These are phyloP conservation scores for Leptopterna dolabrata DNA, from an alignment of 2,888 invertebrate genomes.

Conservation along the genomic window DNA sequence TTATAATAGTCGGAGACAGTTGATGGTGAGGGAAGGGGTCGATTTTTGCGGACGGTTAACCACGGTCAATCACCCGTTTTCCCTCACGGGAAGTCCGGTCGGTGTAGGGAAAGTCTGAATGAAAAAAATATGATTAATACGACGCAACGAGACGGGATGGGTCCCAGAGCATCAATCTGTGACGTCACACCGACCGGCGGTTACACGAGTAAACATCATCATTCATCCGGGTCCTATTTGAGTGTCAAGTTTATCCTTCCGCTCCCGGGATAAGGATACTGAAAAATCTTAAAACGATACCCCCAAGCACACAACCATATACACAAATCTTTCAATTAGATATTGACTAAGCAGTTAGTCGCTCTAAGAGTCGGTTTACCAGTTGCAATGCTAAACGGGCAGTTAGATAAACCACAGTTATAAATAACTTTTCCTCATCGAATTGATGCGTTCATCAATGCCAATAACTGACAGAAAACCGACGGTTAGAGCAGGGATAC, in stretches of 20 bases:
- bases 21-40: not conserved
- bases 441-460: too few relatives aligned
- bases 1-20: not conserved
- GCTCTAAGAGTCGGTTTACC: too few relatives aligned
- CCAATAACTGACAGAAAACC: too few relatives aligned
- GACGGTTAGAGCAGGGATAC: too few relatives aligned
- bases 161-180: conserved; percentile 30
- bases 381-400: too few relatives aligned
- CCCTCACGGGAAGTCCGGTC: not conserved
- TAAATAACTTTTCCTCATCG: too few relatives aligned
- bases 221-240: conserved; percentile 35
- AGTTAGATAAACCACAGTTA: too few relatives aligned
- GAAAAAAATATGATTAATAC: conserved; percentile 42
- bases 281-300: not conserved
- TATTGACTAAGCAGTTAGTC: not conserved
- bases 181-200: conserved; percentile 22
- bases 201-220: conserved; percentile 39
- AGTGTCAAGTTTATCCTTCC: conserved; percentile 24
- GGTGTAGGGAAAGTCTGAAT: conserved; percentile 18
- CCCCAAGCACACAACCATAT: too few relatives aligned
- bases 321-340: not conserved
- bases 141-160: conserved; percentile 12
- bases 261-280: conserved; percentile 22
- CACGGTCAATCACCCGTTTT: conserved; percentile 32
- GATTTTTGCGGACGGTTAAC: conserved; percentile 34